Evolutionary conservation across 2,888 invertebrate species (phyloP), one percentile per base, ranked within the genome.

Genomic region (Caenorhabditis japonica): DNA sequence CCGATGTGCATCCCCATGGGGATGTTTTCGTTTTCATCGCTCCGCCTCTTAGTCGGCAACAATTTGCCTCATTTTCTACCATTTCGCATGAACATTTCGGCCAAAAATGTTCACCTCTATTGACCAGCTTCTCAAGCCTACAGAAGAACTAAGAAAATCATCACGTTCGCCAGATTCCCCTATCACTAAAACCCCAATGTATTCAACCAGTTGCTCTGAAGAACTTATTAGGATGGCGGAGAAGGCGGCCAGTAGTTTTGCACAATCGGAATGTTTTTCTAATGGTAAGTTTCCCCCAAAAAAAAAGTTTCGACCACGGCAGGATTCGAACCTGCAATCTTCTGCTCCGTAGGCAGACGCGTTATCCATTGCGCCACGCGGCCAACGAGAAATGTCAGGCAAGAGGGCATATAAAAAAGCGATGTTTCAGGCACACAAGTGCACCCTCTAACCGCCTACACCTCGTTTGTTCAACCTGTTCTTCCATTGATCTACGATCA

Each of bases 271-370:
- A 3, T 43, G 27, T 19, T 43, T 39, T 4, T 41, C 43, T 4
- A 64, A 25, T 13, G 17, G 49, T 61, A 19, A 51, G 49, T 47
- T 15, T 3, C 5, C 23, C 27, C 44, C 19, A 12, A 19, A 5
- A 46, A 39, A 33, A 49, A 39, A 19, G 12, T 60, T 58, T 59
- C 47, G 71, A 77, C 68, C 74, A 74, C 70, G 80, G 73, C 84
- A 83, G 86, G 86, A 84, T 83, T 87, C 85, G 87, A 87, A 87
- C 85, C 85, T 85, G 77, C 84, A 86, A 30, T 30, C 85, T 87
- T 86, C 85, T 82, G 84, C 81, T 87, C 83, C 85, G 85, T 85
- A 85, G 86, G 79, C 84, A 82, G 85, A 87, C 86, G 86, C 86
- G 72, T 79, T 75, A 76, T 76, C 78, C 74, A 79, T 77, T 79